phyloP scores from a whole-genome alignment of 2,888 invertebrate species.

The Diplazon laetatorius region DNA sequence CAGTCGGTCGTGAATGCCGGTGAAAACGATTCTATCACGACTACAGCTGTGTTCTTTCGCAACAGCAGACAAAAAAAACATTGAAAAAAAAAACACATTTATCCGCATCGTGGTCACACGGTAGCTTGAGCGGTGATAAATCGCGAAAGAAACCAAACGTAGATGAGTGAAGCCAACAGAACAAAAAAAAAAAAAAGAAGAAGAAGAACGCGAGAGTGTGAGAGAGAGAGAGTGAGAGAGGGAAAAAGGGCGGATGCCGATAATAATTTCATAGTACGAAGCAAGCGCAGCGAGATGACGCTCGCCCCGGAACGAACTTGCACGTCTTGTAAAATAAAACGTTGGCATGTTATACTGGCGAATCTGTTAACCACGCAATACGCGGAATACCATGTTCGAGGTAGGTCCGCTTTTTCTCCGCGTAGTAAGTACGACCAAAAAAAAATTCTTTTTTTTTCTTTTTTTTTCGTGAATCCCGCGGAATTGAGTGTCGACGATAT shows the following conservation, averaged over 20 bases:
- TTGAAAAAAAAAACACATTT: too few relatives aligned
- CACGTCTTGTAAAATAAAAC: conserved; percentile 39
- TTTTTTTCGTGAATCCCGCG: too few relatives aligned
- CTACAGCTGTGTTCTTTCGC: conserved; percentile 11
- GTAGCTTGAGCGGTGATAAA: too few relatives aligned
- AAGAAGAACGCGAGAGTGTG: too few relatives aligned
- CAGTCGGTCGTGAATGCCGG: conserved; percentile 33
- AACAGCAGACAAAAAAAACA: conserved; percentile 21
- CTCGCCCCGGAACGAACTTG: conserved; percentile 49
- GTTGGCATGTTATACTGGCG: conserved; percentile 63
- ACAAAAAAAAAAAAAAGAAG: too few relatives aligned
- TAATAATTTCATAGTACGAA: conserved; percentile 55
- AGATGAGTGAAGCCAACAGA: too few relatives aligned
- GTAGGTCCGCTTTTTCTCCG: conserved; percentile 50
- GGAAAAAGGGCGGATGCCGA: conserved; percentile 46
- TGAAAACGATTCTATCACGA: background rate
- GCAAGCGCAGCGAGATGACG: conserved; percentile 61
- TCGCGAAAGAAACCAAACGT: too few relatives aligned
- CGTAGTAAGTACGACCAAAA: background rate
- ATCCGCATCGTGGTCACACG: too few relatives aligned
- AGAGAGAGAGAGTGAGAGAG: background rate
- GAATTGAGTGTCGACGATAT: too few relatives aligned
- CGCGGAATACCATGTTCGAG: conserved; percentile 64
- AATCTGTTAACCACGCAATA: conserved; percentile 61
- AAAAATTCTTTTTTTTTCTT: too few relatives aligned